Evolutionary conservation across 2,797 vertebrate species (phyloP).

Genomic region (Micrastur ruficollis): DNA sequence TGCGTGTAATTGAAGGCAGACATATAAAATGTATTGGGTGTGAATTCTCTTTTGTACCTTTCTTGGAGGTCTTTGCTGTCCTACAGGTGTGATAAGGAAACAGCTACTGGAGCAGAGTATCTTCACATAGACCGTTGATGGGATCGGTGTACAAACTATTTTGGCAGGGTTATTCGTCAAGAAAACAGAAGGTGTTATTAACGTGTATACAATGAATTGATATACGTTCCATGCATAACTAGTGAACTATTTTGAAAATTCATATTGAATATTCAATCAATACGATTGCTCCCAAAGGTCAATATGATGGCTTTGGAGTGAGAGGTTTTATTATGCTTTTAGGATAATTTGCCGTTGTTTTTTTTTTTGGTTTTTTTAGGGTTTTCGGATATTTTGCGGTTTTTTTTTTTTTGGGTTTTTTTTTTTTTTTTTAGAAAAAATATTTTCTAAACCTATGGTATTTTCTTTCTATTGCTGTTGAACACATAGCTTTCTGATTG

Average conservation of each 20-base stretch:
- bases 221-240: background rate
- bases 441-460: background rate
- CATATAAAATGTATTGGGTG: rapidly evolving
- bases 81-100: background rate
- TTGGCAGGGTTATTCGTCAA: background rate
- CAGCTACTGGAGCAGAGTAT: background rate
- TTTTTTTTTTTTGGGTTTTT: background rate
- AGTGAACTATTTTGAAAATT: background rate
- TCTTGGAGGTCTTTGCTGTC: background rate
- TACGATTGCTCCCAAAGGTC: background rate
- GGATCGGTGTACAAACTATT: background rate
- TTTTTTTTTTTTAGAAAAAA: background rate
- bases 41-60: background rate
- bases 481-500: background rate
- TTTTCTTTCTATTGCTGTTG: background rate
- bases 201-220: background rate
- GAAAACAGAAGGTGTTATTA: background rate
- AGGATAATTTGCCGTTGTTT: background rate
- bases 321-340: background rate
- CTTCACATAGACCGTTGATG: background rate
- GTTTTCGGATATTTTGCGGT: no score
- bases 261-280: no score
- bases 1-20: background rate
- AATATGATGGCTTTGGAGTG: background rate
- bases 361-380: background rate